Conservation (phyloP, 2,113 vertebrate genomes). For the Paratilapia polleni region DNA sequence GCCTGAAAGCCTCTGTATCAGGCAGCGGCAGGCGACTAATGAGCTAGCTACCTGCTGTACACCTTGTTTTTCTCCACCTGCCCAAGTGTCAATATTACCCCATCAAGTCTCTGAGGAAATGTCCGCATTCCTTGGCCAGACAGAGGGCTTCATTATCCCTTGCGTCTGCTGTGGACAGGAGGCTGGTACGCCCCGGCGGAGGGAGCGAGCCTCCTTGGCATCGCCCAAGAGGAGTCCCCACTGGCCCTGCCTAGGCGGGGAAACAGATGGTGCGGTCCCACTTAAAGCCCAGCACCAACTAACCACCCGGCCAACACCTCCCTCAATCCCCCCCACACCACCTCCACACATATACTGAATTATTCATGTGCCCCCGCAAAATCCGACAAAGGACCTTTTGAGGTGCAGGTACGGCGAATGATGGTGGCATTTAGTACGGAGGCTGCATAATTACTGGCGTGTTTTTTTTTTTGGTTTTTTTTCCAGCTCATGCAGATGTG, state of each 20-base stretch:
- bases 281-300: slow-evolving; percentile 71
- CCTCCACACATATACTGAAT: slow-evolving; percentile 71
- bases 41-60: slow-evolving; percentile 70
- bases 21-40: slow-evolving; percentile 51
- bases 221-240: slow-evolving; percentile 71
- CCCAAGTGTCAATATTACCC: slow-evolving; percentile 66
- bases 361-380: slow-evolving; percentile 76
- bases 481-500: slow-evolving; percentile 56
- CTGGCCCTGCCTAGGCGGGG: slow-evolving; percentile 69
- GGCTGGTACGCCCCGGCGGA: slow-evolving; percentile 58
- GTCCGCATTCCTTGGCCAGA: slow-evolving; percentile 57
- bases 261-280: slow-evolving; percentile 82
- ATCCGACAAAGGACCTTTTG: slow-evolving; percentile 75
- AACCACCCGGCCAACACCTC: slow-evolving; percentile 48
- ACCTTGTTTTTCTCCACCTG: slow-evolving; percentile 72
- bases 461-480: neutral
- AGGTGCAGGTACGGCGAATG: slow-evolving; percentile 75
- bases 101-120: slow-evolving; percentile 61
- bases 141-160: slow-evolving; percentile 75
- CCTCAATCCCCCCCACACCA: slow-evolving; percentile 34
- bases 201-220: slow-evolving; percentile 69
- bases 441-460: slow-evolving; percentile 66
- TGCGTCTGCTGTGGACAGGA: slow-evolving; percentile 70
- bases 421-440: slow-evolving; percentile 64
- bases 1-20: slow-evolving; percentile 5